phyloP scores from a whole-genome alignment of 1,140 invertebrate genomes.

The Hyposmocoma kahamanoa region DNA sequence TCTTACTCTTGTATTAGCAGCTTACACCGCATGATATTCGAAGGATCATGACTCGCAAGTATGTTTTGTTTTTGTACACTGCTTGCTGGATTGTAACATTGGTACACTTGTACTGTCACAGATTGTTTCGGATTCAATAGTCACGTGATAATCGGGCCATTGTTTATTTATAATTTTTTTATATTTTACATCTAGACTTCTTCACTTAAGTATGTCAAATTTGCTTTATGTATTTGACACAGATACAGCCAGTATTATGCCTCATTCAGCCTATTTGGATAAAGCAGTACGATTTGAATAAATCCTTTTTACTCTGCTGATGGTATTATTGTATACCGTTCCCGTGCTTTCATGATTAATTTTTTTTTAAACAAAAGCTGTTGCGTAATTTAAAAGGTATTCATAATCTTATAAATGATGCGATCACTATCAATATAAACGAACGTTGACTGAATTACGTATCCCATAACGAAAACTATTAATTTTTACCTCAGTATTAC shows the following conservation, averaged over 20 bases:
- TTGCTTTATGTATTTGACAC: background rate
- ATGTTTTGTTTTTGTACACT: slow-evolving; percentile 38
- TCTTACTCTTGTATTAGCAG: slow-evolving; percentile 49
- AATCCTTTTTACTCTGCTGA: too few relatives aligned
- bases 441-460: slow-evolving; percentile 13
- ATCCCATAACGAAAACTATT: slow-evolving; percentile 24
- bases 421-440: slow-evolving; percentile 16
- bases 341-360: too few relatives aligned
- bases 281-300: too few relatives aligned
- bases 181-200: background rate
- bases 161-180: background rate
- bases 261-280: too few relatives aligned
- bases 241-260: background rate
- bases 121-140: background rate
- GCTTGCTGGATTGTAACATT: slow-evolving; percentile 10
- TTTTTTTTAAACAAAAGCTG: too few relatives aligned
- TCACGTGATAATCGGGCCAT: background rate
- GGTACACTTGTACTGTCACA: background rate
- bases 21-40: slow-evolving; percentile 44
- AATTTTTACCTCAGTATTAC: slow-evolving; percentile 43
- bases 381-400: too few relatives aligned
- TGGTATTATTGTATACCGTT: too few relatives aligned
- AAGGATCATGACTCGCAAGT: slow-evolving; percentile 31
- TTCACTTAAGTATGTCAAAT: background rate
- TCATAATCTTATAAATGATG: background rate